Evolutionary conservation across 92 coral and sea anemone species (phyloP), one percentile per base, ranked within the genome.

Genomic region (Epizoanthus scotinus): DNA sequence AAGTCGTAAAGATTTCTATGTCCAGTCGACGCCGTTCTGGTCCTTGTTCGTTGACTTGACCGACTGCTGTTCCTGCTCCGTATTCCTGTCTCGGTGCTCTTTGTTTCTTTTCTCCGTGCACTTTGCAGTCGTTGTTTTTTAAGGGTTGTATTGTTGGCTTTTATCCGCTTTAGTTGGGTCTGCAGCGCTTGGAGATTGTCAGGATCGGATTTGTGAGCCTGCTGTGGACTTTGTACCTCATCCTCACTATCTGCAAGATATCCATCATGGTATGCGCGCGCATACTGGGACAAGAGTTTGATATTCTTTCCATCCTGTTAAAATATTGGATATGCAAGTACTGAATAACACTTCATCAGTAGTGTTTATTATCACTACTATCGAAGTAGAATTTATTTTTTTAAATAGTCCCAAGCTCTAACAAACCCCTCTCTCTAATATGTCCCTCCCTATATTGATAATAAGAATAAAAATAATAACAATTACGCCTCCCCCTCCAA

Each of bases 241-340:
- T 86, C 92, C 67, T 91, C 97, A 27, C 87, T 85, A 77, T 92
- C 97, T 12, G 94, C 97, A 2, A 88, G 69, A 54, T 92, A 92
- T 13, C 97, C 97, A 42, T 92, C 97, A 26, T 59, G 47, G 27
- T 40, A 69, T 67, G 55, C 38, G 68, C 81, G 86, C 31, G 77
- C 73, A 67, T 25, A 4, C 26, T 60, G 70, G 9, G 56, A 67
- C 38, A 67, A 10, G 50, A 52, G 36, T 27, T 40, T 15, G 40
- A 6, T 28, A 6, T 71, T 63, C 61, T 40, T 24, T 56, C 78
- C 54, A n/a, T 84, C 73, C 88, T 83, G 70, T 50, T 66, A 2
- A 59, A 29, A 40, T 6, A 34, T 34, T 34, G 40, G 40, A 34
- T 6, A 34, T 6, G 40, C 4, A 31, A 31, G 36, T 34, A 34